Evolutionary conservation across 2,113 vertebrate genomes (phyloP).

Genomic region (Cardinalis cardinalis): DNA sequence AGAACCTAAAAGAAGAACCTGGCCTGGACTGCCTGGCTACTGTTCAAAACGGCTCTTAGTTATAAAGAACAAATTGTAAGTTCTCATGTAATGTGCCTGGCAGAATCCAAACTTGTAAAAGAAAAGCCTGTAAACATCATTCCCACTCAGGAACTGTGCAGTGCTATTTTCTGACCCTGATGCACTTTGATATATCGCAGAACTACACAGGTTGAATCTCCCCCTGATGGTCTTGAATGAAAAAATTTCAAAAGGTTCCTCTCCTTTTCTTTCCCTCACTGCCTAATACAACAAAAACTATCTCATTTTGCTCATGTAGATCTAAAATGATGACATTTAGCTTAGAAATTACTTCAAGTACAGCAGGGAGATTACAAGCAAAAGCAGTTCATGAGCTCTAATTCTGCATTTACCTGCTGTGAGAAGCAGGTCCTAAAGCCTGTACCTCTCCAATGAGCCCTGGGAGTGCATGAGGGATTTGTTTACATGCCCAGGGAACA

Average conservation of each 20-base stretch:
- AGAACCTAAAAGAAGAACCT: constrained; percentile 28
- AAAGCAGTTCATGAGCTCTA: neutral
- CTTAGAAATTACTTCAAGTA: neutral
- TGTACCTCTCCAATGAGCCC: fast-evolving
- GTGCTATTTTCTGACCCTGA: neutral
- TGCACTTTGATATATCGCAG: neutral
- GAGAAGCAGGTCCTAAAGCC: neutral
- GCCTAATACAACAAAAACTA: neutral
- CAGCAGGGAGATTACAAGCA: neutral
- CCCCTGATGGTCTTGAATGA: neutral
- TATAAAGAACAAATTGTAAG: constrained; percentile 62
- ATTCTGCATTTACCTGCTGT: neutral
- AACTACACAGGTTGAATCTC: neutral
- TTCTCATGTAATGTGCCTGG: constrained; percentile 56
- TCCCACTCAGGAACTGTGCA: constrained; percentile 18
- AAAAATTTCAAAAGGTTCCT: neutral
- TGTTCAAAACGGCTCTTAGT: constrained; percentile 25
- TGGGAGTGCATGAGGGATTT: fast-evolving
- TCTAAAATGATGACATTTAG: neutral
- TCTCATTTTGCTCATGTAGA: neutral
- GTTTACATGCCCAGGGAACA: neutral
- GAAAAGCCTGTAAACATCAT: constrained; percentile 50
- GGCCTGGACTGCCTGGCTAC: constrained; percentile 31
- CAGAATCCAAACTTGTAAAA: constrained; percentile 41
- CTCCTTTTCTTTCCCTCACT: neutral